phyloP scores from a whole-genome alignment of 2,888 invertebrate genomes.

The Geophilus truncorum region DNA sequence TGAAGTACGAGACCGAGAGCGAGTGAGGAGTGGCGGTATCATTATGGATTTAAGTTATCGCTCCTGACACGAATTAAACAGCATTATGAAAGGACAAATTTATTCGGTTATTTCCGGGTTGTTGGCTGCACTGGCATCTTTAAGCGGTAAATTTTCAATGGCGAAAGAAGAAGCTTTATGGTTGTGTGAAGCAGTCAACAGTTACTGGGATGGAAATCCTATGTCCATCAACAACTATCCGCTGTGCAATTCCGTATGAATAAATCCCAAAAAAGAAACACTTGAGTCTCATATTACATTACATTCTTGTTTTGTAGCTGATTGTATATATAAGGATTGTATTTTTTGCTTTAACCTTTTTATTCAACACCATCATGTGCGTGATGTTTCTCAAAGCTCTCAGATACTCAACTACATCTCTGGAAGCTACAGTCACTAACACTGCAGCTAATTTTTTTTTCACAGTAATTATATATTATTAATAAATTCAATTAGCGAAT shows the following conservation, averaged over 20 bases:
- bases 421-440: slow-evolving; percentile 52
- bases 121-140: slow-evolving; percentile 48
- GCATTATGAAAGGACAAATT: slow-evolving; percentile 41
- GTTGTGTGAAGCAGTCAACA: slow-evolving; percentile 42
- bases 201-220: not conserved
- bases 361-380: slow-evolving; percentile 52
- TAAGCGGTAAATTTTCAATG: slow-evolving; percentile 50
- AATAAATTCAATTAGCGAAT: not conserved
- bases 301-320: slow-evolving; percentile 41
- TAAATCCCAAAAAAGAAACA: not conserved
- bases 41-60: not conserved
- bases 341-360: slow-evolving; percentile 48
- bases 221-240: slow-evolving; percentile 31
- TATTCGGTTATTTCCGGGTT: slow-evolving; percentile 48
- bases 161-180: slow-evolving; percentile 44
- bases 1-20: no score
- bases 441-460: slow-evolving; percentile 52
- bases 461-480: slow-evolving; percentile 45
- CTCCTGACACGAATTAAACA: not conserved
- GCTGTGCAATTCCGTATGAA: slow-evolving; percentile 18
- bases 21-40: no score
- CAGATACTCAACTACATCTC: slow-evolving; percentile 48
- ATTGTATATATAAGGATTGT: slow-evolving; percentile 44
- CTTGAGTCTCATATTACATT: not conserved
- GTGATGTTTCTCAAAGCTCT: slow-evolving; percentile 52